Base-by-base conservation (phyloP, 2,888 invertebrate genomes). In the Thereva unica region DNA sequence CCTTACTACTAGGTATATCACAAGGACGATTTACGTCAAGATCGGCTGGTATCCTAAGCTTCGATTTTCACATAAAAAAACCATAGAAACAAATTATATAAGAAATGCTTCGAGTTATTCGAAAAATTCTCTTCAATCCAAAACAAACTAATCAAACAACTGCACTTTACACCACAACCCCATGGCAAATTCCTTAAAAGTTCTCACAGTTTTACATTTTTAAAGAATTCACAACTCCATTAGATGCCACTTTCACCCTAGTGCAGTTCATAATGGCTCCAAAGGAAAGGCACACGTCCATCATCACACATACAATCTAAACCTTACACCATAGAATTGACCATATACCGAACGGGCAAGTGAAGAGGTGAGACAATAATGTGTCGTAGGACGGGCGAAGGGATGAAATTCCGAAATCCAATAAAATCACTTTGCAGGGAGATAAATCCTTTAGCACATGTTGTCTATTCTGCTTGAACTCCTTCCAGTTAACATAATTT, bases 391-490 rank as follows among this genome's bases (percentile, higher is more conserved):
- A 34, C 12, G 64, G 59, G 41, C 64, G 57, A 66, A 23, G 61
- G 64, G 59, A 67, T 67, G 57, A 67, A 66, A 67, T 64, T 67
- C 65, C 49, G 57, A 71, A 71, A 71, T 71, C 71, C 70, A 71
- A 71, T 71, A 71, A 71, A 71, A 71, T 71, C 71, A 70, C 69
- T 71, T 70, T 71, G 69, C 71, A 71, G 55, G 68, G 41, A 68
- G 68, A 69, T 69, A 71, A 71, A 70, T 71, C 69, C 69, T 64
- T 71, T 71, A 67, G 61, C 68, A 68, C 66, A 68, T 66, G 37
- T 35, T 47, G 47, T 65, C 65, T 35, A 34, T 53, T 44, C 44
- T 64, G 35, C 53, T 53, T 64, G 64, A 52, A 52, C 34, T 52
- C 53, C 12, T 44, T 23, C 44, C 42, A 41, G 6, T 44, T 44